These are phyloP conservation scores for Aeoliscus strigatus DNA, from an alignment of 2,797 vertebrate species.

Conservation along the genomic window DNA sequence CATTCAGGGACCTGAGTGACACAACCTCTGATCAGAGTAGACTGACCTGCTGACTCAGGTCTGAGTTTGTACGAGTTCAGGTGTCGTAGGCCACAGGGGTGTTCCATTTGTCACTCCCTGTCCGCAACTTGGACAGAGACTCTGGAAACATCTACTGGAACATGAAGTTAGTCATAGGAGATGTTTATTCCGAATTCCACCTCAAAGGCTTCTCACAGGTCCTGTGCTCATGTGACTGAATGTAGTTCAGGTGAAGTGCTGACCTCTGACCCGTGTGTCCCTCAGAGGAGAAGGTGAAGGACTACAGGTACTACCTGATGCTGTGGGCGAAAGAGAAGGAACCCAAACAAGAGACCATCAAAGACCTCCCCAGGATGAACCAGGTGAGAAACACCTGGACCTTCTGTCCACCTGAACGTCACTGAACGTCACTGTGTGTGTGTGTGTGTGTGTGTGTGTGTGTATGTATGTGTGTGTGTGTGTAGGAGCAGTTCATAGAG, in stretches of 20 bases:
- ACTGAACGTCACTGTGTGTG: not conserved
- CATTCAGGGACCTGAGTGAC: too few species aligned
- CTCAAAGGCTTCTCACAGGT: not conserved
- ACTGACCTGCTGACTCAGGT: too few species aligned
- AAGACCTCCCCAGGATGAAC: constrained; percentile 95
- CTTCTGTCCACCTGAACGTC: too few species aligned
- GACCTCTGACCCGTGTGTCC: constrained; percentile 5
- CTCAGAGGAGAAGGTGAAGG: constrained; percentile 87
- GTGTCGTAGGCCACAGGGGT: too few species aligned
- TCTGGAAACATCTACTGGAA: too few species aligned
- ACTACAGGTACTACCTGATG: constrained; percentile 91
- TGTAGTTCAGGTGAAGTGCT: not conserved
- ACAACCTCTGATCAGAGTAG: too few species aligned
- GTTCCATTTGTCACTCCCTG: too few species aligned
- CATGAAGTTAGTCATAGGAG: too few species aligned
- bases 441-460: not conserved
- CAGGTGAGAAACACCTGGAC: constrained; percentile 76
- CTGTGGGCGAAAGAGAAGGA: constrained; percentile 95
- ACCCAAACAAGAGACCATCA: constrained; percentile 87
- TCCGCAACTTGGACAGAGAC: too few species aligned
- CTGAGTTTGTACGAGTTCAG: too few species aligned
- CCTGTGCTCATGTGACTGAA: not conserved
- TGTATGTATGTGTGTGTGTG: constrained; percentile 1
- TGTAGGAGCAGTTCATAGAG: constrained; percentile 96
- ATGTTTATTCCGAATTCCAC: too few species aligned